Conservation (phyloP, 2,888 invertebrate genomes). For the Scaptodrosophila latifasciaeformis region DNA sequence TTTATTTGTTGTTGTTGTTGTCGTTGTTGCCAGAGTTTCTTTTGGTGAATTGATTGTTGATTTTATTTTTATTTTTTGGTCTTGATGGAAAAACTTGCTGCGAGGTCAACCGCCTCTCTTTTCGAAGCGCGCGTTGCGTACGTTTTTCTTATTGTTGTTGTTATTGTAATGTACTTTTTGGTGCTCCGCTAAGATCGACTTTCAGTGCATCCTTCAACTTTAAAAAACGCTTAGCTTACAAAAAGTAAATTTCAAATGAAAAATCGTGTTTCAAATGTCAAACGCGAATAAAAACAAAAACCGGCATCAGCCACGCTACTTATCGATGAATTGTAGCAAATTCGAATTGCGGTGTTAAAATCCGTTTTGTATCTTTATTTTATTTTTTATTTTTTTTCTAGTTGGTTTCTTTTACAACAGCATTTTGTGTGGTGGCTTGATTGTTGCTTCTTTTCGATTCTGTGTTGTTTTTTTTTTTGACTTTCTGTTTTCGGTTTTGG, state of each 20-base stretch:
- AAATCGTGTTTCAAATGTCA: constrained; percentile 65
- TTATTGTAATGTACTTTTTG: constrained; percentile 25
- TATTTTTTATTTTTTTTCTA: constrained; percentile 1
- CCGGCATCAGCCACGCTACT: constrained; percentile 16
- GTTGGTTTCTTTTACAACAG: constrained; percentile 19
- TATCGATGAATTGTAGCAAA: constrained; percentile 48
- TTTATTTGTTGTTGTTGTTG: constrained; percentile 13
- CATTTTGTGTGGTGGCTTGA: constrained; percentile 15
- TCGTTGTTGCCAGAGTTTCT: constrained; percentile 2
- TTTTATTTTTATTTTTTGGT: constrained; percentile 21
- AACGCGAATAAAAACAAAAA: constrained; percentile 33
- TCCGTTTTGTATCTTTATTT: constrained; percentile 23
- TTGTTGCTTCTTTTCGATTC: constrained; percentile 28
- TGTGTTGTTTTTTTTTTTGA: constrained; percentile 28
- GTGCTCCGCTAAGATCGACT: no score
- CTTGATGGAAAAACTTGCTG: constrained; percentile 55
- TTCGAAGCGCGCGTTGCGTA: constrained; percentile 44
- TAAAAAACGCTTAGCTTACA: constrained; percentile 36
- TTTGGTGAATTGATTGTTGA: not conserved
- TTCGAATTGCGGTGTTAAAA: constrained; percentile 23
- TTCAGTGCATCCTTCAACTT: constrained; percentile 63
- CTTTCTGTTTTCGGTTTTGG: constrained; percentile 43
- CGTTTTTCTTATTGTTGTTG: constrained; percentile 16
- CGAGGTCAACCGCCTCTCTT: constrained; percentile 65
- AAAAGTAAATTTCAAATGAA: constrained; percentile 32